Evolutionary conservation across 2,888 invertebrate species (phyloP).

Genomic region (Mactromeris polynyma): DNA sequence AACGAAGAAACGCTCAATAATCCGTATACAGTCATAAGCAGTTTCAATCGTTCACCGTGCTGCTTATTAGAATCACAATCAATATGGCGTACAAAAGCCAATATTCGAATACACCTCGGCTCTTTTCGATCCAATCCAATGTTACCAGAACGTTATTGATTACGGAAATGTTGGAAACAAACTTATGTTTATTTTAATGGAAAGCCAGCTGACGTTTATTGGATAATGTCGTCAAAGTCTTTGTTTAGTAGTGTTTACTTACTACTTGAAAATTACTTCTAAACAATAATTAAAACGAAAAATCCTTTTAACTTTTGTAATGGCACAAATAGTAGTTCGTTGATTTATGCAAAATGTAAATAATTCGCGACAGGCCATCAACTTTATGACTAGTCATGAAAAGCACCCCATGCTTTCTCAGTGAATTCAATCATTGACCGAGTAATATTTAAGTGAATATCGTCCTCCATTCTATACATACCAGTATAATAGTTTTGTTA

Average conservation of each 20-base stretch:
- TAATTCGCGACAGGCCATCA: neutral
- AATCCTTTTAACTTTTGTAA: neutral
- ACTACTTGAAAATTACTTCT: neutral
- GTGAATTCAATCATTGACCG: no score
- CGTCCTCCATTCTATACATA: no score
- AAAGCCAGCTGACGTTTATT: neutral
- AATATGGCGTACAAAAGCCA: slow-evolving; percentile 42
- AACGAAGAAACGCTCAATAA: slow-evolving; percentile 36
- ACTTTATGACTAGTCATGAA: neutral
- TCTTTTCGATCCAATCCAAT: neutral
- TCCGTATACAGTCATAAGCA: slow-evolving; percentile 25
- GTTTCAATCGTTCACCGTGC: slow-evolving; percentile 19
- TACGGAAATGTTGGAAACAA: neutral
- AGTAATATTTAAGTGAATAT: no score
- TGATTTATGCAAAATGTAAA: neutral
- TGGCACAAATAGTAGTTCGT: neutral
- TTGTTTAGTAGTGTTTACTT: slow-evolving; percentile 1
- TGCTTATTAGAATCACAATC: slow-evolving; percentile 18
- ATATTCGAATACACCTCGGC: slow-evolving; percentile 52
- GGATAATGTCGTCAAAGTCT: neutral
- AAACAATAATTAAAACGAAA: neutral
- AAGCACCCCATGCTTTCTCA: no score
- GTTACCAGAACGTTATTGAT: neutral
- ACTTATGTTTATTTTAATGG: neutral
- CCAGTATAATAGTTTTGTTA: no score